phyloP scores from a whole-genome alignment of 2,797 vertebrate genomes.

The Eremophila alpestris region DNA sequence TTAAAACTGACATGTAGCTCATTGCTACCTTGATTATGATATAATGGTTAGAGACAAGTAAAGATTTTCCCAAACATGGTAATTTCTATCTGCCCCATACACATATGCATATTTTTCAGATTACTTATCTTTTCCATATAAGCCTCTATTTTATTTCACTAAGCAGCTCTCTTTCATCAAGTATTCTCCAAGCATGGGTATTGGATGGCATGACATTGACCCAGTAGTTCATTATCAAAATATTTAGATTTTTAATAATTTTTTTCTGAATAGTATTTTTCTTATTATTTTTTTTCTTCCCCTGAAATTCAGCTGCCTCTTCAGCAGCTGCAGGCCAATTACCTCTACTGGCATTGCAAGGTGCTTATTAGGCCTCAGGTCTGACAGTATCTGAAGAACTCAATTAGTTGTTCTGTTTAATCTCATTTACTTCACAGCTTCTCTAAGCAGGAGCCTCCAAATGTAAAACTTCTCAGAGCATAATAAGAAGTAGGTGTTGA shows the following conservation, averaged over 20 bases:
- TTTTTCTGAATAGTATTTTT: background rate
- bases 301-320: background rate
- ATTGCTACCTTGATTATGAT: background rate
- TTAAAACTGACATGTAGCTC: background rate
- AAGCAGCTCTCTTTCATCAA: background rate
- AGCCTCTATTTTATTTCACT: background rate
- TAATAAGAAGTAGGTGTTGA: background rate
- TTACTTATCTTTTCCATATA: background rate
- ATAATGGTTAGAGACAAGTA: background rate
- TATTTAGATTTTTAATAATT: background rate
- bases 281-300: rapidly evolving
- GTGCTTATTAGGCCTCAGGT: background rate
- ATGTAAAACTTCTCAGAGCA: background rate
- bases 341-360: background rate
- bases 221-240: background rate
- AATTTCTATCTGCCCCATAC: background rate
- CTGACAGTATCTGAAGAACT: background rate
- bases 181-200: background rate
- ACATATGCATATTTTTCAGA: background rate
- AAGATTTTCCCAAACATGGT: background rate
- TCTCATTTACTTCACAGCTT: constrained; percentile 36
- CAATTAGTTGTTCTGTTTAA: constrained; percentile 14
- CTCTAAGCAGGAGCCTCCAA: background rate
- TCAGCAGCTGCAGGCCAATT: background rate
- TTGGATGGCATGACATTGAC: background rate